Conservation (phyloP, 2,113 vertebrate species). For the Aptenodytes patagonicus region DNA sequence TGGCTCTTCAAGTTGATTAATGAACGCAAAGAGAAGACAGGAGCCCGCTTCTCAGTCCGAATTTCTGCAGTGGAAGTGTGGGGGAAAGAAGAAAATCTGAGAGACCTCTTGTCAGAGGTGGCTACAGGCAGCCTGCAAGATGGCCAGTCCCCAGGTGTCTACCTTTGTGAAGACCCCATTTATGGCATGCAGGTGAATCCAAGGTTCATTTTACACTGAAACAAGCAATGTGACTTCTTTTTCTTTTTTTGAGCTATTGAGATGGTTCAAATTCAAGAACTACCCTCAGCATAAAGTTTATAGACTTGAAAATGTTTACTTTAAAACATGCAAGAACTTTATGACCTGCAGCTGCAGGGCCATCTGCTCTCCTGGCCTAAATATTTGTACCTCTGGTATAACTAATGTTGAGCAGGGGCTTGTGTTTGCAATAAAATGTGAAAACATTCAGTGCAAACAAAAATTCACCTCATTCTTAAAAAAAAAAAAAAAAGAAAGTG, state of each 20-base stretch:
- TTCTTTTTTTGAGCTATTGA: not conserved
- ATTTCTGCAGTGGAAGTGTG: slow-evolving; percentile 98
- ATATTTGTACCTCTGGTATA: slow-evolving; percentile 73
- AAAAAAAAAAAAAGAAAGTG: not conserved
- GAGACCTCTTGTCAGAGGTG: slow-evolving; percentile 93
- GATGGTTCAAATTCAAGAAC: not conserved
- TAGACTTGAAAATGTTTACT: slow-evolving; percentile 61
- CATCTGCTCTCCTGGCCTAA: slow-evolving; percentile 69
- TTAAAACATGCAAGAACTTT: slow-evolving; percentile 58
- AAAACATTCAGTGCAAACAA: slow-evolving; percentile 43
- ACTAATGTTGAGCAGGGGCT: slow-evolving; percentile 63
- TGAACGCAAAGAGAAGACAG: slow-evolving; percentile 95
- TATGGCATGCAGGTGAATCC: slow-evolving; percentile 95
- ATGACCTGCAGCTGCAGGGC: slow-evolving; percentile 68
- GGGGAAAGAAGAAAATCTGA: slow-evolving; percentile 96
- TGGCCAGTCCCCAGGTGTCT: slow-evolving; percentile 97
- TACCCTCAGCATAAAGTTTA: not conserved
- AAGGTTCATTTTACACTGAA: not conserved
- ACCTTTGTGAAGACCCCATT: slow-evolving; percentile 97
- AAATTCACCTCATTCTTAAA: slow-evolving; percentile 48
- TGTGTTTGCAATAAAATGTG: slow-evolving; percentile 48
- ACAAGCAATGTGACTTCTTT: not conserved
- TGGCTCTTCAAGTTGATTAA: slow-evolving; percentile 98
- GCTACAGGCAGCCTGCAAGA: slow-evolving; percentile 95
- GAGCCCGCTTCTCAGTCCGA: slow-evolving; percentile 95